A percentile compares a stretch with the other conserved stretches of the same genome.
Evolutionary conservation across 1,140 invertebrate species (phyloP).

Genomic region (Acromyrmex charruanus): DNA sequence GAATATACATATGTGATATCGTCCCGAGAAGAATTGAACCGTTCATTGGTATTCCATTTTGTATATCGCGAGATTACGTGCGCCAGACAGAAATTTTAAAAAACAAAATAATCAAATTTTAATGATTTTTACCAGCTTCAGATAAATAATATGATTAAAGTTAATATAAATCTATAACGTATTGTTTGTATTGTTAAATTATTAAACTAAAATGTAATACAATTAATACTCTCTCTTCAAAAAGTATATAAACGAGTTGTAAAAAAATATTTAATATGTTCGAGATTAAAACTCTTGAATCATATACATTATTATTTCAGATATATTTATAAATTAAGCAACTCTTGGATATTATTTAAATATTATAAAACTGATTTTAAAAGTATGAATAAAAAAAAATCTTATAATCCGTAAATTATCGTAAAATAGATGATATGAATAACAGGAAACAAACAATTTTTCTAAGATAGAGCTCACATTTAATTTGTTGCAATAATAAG

Average conservation of each 20-base stretch:
- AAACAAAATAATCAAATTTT: constrained; percentile 6
- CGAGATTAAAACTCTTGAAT: not conserved
- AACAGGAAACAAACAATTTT: not conserved
- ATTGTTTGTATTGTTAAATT: constrained; percentile 2
- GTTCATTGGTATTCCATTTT: not conserved
- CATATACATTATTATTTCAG: not conserved
- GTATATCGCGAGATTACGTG: not conserved
- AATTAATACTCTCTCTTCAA: not conserved
- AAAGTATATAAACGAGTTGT: not conserved
- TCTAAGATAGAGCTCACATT: not conserved
- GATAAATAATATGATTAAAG: not conserved
- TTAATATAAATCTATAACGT: not conserved
- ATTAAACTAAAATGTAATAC: not conserved
- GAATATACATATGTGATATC: constrained; percentile 29
- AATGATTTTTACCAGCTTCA: not conserved
- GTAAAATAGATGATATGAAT: not conserved
- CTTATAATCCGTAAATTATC: not conserved
- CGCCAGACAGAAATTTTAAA: not conserved
- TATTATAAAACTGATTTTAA: not conserved
- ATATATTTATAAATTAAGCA: not conserved
- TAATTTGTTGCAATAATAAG: not conserved
- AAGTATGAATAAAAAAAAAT: not conserved
- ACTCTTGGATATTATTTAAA: not conserved
- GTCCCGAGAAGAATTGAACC: not conserved
- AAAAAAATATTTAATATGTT: not conserved